These are phyloP conservation scores for Saxidomus purpurata DNA, from an alignment of 1,140 invertebrate genomes.

Conservation along the genomic window DNA sequence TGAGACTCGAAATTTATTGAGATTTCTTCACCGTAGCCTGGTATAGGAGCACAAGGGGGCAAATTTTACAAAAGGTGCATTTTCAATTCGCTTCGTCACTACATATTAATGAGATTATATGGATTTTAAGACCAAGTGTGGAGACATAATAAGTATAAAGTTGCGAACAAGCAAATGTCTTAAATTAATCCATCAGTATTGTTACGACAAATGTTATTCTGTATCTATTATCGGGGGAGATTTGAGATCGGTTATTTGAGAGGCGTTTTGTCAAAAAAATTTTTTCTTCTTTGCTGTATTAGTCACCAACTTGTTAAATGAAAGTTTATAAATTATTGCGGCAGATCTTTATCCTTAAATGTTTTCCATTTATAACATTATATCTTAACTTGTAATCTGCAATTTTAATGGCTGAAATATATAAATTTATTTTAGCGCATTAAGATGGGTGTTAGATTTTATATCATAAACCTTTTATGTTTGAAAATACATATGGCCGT, in stretches of 20 bases:
- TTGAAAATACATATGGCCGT: too few relatives aligned
- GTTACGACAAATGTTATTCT: not conserved
- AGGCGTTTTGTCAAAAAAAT: not conserved
- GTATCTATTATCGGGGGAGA: not conserved
- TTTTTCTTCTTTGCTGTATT: not conserved
- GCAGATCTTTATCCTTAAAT: not conserved
- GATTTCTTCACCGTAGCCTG: not conserved
- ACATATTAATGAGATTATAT: constrained; percentile 25
- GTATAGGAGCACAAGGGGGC: not conserved
- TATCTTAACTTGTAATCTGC: not conserved
- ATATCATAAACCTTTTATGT: too few relatives aligned
- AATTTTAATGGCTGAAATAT: not conserved
- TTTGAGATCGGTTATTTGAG: not conserved
- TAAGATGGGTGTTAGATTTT: not conserved
- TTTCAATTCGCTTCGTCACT: constrained; percentile 32
- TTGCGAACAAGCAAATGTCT: not conserved
- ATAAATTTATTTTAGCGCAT: not conserved
- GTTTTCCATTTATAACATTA: not conserved
- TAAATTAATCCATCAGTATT: constrained; percentile 27
- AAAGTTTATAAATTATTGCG: constrained; percentile 2
- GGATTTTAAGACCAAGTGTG: not conserved
- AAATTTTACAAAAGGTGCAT: not conserved
- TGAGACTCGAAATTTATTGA: constrained; percentile 24
- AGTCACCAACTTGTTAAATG: not conserved
- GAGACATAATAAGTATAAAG: not conserved